Evolutionary conservation across 2,797 vertebrate genomes (phyloP).

Genomic region (Tragopan temminckii): DNA sequence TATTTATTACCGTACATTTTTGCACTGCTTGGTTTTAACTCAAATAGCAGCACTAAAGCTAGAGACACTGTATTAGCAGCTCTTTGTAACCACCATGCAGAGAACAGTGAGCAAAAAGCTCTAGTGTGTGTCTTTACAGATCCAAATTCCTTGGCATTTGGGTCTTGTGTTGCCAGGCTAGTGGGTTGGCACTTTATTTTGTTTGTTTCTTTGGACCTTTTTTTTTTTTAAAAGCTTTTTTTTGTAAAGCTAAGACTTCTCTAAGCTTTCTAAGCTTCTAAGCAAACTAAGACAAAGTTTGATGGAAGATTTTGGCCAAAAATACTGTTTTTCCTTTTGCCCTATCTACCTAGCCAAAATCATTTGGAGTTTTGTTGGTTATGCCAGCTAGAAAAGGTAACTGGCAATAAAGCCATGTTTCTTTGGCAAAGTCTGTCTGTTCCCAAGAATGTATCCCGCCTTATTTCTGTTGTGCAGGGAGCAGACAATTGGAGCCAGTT

Average conservation of each 20-base stretch:
- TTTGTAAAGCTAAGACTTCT: slow-evolving; percentile 14
- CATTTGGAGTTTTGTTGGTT: slow-evolving; percentile 42
- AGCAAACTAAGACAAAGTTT: too few species aligned
- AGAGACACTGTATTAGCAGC: background rate
- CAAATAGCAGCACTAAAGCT: background rate
- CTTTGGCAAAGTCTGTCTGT: slow-evolving; percentile 21
- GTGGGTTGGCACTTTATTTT: background rate
- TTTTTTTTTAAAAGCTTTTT: background rate
- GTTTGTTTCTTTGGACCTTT: background rate
- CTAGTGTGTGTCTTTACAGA: background rate
- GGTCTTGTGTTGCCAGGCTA: background rate
- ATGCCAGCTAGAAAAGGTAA: slow-evolving; percentile 45
- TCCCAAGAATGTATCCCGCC: slow-evolving; percentile 18
- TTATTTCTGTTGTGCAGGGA: slow-evolving; percentile 22
- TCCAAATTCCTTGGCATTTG: background rate
- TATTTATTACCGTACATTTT: slow-evolving; percentile 1
- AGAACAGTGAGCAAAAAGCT: background rate
- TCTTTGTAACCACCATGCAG: background rate
- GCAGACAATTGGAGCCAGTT: background rate
- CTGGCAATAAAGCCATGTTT: slow-evolving; percentile 9
- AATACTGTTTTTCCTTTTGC: slow-evolving; percentile 42
- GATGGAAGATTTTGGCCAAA: background rate
- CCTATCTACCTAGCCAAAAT: slow-evolving; percentile 47
- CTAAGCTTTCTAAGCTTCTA: too few species aligned
- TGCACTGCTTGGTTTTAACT: background rate